Conservation (phyloP, 2,888 invertebrate genomes). For the Sisyra terminalis region DNA sequence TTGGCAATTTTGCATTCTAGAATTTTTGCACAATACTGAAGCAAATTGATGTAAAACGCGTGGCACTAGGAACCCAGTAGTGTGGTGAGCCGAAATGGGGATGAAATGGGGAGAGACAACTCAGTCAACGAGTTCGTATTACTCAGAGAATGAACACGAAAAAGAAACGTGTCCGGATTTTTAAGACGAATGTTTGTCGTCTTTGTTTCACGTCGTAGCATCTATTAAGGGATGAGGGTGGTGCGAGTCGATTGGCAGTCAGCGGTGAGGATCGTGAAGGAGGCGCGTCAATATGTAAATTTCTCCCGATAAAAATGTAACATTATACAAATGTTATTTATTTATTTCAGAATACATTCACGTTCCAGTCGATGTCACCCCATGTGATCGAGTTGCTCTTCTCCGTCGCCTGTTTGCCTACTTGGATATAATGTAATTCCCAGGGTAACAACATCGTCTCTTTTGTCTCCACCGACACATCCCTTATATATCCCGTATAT, state of each 20-base stretch:
- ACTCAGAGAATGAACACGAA: neutral
- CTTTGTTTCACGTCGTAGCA: neutral
- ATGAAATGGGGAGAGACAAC: no score
- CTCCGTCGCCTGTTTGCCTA: no score
- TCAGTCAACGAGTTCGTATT: no score
- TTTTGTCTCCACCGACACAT: no score
- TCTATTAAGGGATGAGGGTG: neutral
- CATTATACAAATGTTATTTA: conserved; percentile 30
- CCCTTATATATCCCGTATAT: no score
- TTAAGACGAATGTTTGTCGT: neutral
- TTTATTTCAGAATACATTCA: conserved; percentile 33
- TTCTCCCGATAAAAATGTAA: conserved; percentile 21
- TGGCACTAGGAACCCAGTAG: no score
- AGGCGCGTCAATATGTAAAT: conserved; percentile 6
- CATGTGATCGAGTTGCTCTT: conserved; percentile 6
- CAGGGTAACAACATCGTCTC: no score
- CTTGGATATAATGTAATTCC: no score
- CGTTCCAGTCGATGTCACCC: conserved; percentile 16
- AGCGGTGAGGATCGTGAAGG: neutral
- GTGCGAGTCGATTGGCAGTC: neutral
- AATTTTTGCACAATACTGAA: no score
- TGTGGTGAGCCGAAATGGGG: no score
- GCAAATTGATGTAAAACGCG: no score
- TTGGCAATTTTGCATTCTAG: no score
- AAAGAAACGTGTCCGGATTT: neutral